phyloP scores from a whole-genome alignment of 2,888 invertebrate genomes.

The Tubulanus polymorphus region DNA sequence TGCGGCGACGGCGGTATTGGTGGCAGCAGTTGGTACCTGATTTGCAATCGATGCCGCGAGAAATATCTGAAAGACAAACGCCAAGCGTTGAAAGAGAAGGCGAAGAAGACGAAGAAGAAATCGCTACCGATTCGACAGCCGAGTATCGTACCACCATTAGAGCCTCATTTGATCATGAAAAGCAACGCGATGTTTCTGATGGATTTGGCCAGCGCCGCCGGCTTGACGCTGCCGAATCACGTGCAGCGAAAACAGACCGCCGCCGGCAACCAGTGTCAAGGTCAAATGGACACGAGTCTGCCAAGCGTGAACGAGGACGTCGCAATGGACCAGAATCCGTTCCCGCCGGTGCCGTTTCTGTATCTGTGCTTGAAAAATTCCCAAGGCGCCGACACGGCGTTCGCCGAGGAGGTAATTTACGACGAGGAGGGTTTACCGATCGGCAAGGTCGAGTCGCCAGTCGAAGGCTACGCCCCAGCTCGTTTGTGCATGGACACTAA shows the following conservation, averaged over 20 bases:
- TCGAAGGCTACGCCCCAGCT: too few relatives aligned
- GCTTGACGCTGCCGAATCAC: slow-evolving; percentile 50
- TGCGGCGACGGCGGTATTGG: slow-evolving; percentile 82
- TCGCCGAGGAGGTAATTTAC: slow-evolving; percentile 48
- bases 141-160: slow-evolving; percentile 53
- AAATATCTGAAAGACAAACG: slow-evolving; percentile 61
- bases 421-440: slow-evolving; percentile 42
- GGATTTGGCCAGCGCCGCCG: slow-evolving; percentile 77
- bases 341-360: slow-evolving; percentile 45
- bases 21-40: slow-evolving; percentile 78
- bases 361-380: slow-evolving; percentile 41
- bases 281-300: slow-evolving; percentile 31
- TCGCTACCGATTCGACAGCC: slow-evolving; percentile 28
- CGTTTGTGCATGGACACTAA: too few relatives aligned
- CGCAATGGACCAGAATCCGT: slow-evolving; percentile 36
- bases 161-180: slow-evolving; percentile 71
- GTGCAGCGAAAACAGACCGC: slow-evolving; percentile 30
- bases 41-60: slow-evolving; percentile 86
- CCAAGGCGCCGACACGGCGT: slow-evolving; percentile 45
- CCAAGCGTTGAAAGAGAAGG: slow-evolving; percentile 42
- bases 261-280: too few relatives aligned
- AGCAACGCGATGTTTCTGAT: slow-evolving; percentile 92
- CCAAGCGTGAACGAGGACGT: slow-evolving; percentile 45
- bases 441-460: too few relatives aligned
- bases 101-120: slow-evolving; percentile 44